Base-by-base conservation (phyloP, 2,113 vertebrate species). In the Callorhinus ursinus region DNA sequence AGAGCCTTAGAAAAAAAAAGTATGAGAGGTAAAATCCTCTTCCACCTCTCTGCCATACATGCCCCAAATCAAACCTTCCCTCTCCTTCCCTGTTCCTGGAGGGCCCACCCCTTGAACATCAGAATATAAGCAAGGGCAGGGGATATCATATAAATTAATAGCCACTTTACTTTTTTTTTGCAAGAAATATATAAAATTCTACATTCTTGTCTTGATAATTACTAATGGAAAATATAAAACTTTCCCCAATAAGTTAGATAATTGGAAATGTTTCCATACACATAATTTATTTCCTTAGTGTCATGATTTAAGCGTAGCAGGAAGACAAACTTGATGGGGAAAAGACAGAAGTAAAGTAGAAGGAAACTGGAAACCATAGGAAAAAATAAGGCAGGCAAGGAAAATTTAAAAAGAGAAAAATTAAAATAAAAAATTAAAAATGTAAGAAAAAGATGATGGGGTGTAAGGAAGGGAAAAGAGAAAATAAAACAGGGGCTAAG, bases 191-290 rank as follows among this genome's bases (percentile, higher is more conserved):
- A 72, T 65, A 84, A 61, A 95, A 96, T 82, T 57, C 21, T 72
- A 14, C 74, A 82, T 89, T 81, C 65, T 95, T 86, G 7, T 55
- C 89, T 96, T 72, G 36, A 92, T 65, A 26, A 88, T 42, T 81
- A 71, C 14, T 65, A 33, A 39, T 92, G 10, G 46, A 42, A 97
- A 93, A 95, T 53, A 85, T 36, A 96, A 86, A 89, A 53, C 11
- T 21, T 31, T 57, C 39, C 42, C 51, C 76, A 93, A 72, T 59
- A 87, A 76, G 83, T n/a, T 74, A 72, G 65, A 28, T 57, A 90
- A 91, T 14, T 90, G 4, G 0, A 90, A 87, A 46, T 33, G 57
- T 59, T 51, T 42, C 46, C 24, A 55, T 28, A 5, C 24, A 80
- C 7, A 67, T 42, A 63, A 8, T 67, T 93, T 94, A 81, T 81